Evolutionary conservation across 2,888 invertebrate genomes (phyloP), one percentile per base, ranked within the genome.

Genomic region (Drosophila vallismaia): DNA sequence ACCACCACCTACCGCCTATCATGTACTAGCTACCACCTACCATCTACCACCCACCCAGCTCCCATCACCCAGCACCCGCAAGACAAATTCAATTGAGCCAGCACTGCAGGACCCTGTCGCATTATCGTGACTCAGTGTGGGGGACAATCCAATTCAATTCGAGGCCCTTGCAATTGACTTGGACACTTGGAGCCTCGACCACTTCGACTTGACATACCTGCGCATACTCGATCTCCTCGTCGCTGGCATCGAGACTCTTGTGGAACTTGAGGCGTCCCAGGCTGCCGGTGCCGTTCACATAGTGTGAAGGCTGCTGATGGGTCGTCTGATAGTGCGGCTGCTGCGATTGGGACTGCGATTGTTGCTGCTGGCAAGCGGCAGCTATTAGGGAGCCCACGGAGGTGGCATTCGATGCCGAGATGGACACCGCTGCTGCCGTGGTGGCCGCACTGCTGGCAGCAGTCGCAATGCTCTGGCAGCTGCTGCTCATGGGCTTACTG

Each of bases 161-260:
- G 44, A 70, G 90, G 89, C 90, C 93, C 93, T 90, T 92, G 92
- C 40, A 42, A 14, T 42, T 42, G 40, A 57, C 26, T 49, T 19
- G 38, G 44, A 33, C 46, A 50, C 54, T 60, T 33, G 48, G 12
- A 36, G n/a, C 33, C 33, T 33, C 33, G 33, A 1, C 14, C 44
- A 33, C 14, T 31, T 44, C 14, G 14, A 56, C 14, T 50, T 45
- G 58, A 58, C 91, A 90, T 91, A 93, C 93, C 91, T 93, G 92
- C 52, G 93, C 92, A 76, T 93, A 92, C 79, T 92, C 92, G 76
- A 93, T 92, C 76, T 93, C 93, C 84, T 93, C 93, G 75, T 93
- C 93, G 79, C 92, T 92, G 76, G 92, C 89, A 74, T 89, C 91
- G 72, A 88, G 79, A 60, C 89, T 90, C 74, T 90, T 89, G 71